phyloP scores from a whole-genome alignment of 2,113 vertebrate species.

The Tychaedon coryphoeus region DNA sequence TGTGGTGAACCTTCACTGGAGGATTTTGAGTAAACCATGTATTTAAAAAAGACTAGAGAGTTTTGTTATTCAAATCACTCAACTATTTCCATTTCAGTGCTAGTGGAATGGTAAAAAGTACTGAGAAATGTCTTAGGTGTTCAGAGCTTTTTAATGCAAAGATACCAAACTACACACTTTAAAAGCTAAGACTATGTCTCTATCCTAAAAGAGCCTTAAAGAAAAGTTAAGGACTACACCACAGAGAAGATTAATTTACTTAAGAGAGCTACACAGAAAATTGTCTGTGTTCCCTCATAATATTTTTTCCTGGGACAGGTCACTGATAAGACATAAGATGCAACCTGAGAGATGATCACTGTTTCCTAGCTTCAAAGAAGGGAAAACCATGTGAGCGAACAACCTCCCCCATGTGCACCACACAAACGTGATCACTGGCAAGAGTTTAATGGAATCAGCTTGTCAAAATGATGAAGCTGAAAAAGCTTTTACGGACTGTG shows the following conservation, averaged over 20 bases:
- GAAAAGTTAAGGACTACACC: neutral
- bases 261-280: neutral
- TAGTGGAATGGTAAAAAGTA: neutral
- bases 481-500: constrained; percentile 72
- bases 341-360: constrained; percentile 37
- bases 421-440: constrained; percentile 55
- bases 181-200: neutral
- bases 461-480: constrained; percentile 67
- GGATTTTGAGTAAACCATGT: neutral
- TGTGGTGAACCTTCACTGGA: neutral
- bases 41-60: neutral
- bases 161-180: neutral
- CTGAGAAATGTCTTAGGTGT: neutral
- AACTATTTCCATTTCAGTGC: neutral
- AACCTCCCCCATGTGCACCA: neutral
- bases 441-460: constrained; percentile 71
- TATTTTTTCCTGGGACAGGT: neutral
- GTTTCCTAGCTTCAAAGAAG: constrained; percentile 62
- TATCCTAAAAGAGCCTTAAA: neutral
- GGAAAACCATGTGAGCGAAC: constrained; percentile 4
- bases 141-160: neutral
- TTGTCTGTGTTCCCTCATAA: neutral
- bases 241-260: neutral
- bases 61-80: neutral
- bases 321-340: neutral